Evolutionary conservation across 2,113 vertebrate species (phyloP).

Genomic region (Euleptes europaea): DNA sequence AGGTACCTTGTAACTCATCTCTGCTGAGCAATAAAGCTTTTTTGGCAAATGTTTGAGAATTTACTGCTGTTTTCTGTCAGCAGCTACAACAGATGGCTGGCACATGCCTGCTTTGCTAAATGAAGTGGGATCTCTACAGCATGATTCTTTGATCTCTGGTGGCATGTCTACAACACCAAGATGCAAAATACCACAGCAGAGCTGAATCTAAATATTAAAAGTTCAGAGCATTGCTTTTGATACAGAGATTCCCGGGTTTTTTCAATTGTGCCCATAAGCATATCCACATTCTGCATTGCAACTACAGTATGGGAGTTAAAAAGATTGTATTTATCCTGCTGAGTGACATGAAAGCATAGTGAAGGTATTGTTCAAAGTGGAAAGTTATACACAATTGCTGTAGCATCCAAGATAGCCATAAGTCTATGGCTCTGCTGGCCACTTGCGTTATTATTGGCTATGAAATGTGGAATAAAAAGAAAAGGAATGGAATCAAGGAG

Average conservation of each 20-base stretch:
- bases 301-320: slow-evolving; percentile 62
- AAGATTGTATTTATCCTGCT: slow-evolving; percentile 69
- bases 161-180: slow-evolving; percentile 82
- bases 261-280: slow-evolving; percentile 70
- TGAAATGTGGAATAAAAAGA: background rate
- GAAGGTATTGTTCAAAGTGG: slow-evolving; percentile 31
- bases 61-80: slow-evolving; percentile 86
- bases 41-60: slow-evolving; percentile 80
- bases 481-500: slow-evolving; percentile 25
- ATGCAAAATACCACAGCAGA: slow-evolving; percentile 83
- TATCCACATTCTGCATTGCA: slow-evolving; percentile 70
- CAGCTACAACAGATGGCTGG: slow-evolving; percentile 88
- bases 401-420: slow-evolving; percentile 39
- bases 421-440: background rate
- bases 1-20: slow-evolving; percentile 83
- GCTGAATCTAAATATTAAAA: slow-evolving; percentile 78
- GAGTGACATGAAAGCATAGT: slow-evolving; percentile 56
- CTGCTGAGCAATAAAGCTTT: slow-evolving; percentile 78
- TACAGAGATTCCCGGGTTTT: slow-evolving; percentile 57
- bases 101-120: slow-evolving; percentile 84
- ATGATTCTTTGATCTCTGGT: slow-evolving; percentile 83
- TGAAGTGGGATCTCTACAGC: slow-evolving; percentile 77
- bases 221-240: slow-evolving; percentile 68
- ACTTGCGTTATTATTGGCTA: background rate
- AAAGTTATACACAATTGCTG: slow-evolving; percentile 11